A percentile compares a stretch with the other conserved stretches of the same genome.
Conservation (phyloP, 1,140 invertebrate species). For the Copidosoma floridanum region DNA sequence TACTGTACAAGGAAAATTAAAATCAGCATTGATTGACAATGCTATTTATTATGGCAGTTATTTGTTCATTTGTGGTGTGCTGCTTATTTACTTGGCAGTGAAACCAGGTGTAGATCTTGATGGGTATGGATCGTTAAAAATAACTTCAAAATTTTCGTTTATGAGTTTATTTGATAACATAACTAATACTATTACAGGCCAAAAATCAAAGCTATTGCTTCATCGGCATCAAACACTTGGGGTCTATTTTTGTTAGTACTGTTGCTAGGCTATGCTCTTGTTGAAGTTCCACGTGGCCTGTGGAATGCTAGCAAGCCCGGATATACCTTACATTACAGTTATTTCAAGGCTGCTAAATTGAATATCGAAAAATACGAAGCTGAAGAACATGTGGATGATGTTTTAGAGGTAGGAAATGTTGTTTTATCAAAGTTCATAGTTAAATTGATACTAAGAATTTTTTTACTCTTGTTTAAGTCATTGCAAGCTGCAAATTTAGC, state of each 20-base stretch:
- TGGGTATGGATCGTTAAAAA: constrained; percentile 62
- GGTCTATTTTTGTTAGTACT: constrained; percentile 94
- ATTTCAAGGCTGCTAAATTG: constrained; percentile 97
- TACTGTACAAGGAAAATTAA: constrained; percentile 89
- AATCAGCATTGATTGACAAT: constrained; percentile 94
- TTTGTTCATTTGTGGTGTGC: constrained; percentile 89
- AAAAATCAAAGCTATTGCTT: constrained; percentile 92
- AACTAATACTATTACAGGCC: constrained; percentile 53
- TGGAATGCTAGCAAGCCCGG: constrained; percentile 83
- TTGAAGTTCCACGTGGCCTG: constrained; percentile 88
- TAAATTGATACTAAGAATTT: background rate
- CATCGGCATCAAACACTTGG: constrained; percentile 99
- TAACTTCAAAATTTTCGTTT: constrained; percentile 1
- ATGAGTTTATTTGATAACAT: background rate
- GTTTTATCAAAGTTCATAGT: background rate
- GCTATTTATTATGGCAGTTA: constrained; percentile 98
- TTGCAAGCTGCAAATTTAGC: constrained; percentile 69
- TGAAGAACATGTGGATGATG: constrained; percentile 93
- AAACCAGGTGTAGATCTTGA: constrained; percentile 87
- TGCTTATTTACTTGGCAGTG: constrained; percentile 92
- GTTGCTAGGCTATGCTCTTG: constrained; percentile 93
- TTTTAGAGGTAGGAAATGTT: constrained; percentile 72
- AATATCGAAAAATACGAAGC: constrained; percentile 96
- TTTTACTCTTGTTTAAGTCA: constrained; percentile 57
- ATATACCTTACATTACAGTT: constrained; percentile 81